Percentiles rank a stretch among this genome's conserved stretches.
Conservation (phyloP, 2,113 vertebrate species). For the Neotragus pygmaeus region DNA sequence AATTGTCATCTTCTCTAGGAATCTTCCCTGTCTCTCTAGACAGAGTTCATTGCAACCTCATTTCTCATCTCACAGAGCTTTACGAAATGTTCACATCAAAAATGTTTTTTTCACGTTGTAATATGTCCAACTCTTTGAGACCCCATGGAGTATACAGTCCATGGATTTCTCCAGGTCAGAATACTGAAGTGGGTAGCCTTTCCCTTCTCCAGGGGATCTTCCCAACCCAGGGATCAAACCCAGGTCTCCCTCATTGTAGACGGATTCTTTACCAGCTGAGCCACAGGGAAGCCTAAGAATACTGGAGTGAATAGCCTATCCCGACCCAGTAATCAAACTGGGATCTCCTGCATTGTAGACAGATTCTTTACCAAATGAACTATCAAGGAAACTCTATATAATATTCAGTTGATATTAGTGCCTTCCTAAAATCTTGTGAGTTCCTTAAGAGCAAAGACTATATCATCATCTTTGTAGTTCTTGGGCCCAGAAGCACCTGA, state of each 20-base stretch:
- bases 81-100: not conserved
- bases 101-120: not conserved
- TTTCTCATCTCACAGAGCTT: not conserved
- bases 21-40: not conserved
- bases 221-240: not conserved
- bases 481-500: not conserved
- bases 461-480: not conserved
- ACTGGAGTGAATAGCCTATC: not conserved
- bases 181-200: not conserved
- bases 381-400: not conserved
- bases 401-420: not conserved
- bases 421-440: not conserved
- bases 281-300: not conserved
- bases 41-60: not conserved
- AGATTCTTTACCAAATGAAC: not conserved
- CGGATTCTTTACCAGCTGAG: not conserved
- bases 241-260: not conserved
- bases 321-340: not conserved
- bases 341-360: not conserved
- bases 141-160: not conserved
- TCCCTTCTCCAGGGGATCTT: not conserved
- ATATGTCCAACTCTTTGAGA: not conserved
- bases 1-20: not conserved
- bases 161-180: not conserved
- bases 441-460: not conserved